Percentiles rank a stretch among this genome's conserved stretches.
phyloP scores from a whole-genome alignment of 2,797 vertebrate species.

The Uromys caudimaculatus region DNA sequence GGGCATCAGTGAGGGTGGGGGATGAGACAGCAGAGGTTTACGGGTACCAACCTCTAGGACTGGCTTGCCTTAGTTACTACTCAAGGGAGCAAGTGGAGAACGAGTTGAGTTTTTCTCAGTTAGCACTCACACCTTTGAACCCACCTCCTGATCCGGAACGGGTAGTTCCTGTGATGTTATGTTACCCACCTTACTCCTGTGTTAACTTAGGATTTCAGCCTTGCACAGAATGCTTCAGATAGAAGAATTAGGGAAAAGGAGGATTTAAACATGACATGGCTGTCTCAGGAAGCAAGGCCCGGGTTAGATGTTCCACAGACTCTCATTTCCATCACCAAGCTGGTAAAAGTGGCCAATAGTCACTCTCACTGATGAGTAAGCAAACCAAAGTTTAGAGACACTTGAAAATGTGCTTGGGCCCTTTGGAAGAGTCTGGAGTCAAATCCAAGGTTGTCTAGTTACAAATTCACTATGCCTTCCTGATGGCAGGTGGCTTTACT shows the following conservation, averaged over 20 bases:
- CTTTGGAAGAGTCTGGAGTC: constrained; percentile 14
- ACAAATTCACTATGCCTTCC: background rate
- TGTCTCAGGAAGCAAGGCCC: background rate
- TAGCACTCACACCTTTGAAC: background rate
- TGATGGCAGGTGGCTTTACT: background rate
- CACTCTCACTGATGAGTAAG: background rate
- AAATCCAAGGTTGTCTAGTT: background rate
- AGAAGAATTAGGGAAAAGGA: background rate
- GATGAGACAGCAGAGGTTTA: background rate
- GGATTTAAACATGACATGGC: background rate
- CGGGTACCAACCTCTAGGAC: background rate
- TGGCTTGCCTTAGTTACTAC: background rate
- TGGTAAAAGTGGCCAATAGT: background rate
- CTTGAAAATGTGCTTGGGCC: background rate
- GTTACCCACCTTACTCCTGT: background rate
- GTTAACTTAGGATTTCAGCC: background rate
- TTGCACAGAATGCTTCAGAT: background rate
- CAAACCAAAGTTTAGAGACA: background rate
- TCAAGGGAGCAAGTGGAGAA: background rate
- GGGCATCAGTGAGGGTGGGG: background rate
- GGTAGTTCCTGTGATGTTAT: background rate
- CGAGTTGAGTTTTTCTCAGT: background rate
- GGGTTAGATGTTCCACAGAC: background rate
- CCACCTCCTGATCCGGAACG: background rate
- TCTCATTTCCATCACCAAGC: background rate